Conservation (phyloP, 2,888 invertebrate genomes). For the Heliconius hortense region DNA sequence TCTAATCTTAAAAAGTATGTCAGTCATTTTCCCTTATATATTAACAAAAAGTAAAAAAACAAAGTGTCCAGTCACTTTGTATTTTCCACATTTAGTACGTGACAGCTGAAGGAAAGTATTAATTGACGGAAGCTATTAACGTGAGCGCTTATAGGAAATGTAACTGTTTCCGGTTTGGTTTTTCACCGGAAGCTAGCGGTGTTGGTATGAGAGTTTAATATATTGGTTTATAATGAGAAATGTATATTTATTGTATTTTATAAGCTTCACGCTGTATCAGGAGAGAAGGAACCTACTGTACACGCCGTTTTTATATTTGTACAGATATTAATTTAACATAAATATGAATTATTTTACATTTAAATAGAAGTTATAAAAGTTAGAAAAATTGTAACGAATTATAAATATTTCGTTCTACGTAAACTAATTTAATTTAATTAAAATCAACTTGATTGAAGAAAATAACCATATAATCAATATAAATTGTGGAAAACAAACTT, state of each 20-base stretch:
- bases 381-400: too few relatives aligned
- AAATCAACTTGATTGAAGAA: neutral
- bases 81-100: neutral
- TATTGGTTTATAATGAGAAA: slow-evolving; percentile 49
- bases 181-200: slow-evolving; percentile 63
- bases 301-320: too few relatives aligned
- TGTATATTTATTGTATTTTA: neutral
- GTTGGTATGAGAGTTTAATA: slow-evolving; percentile 30
- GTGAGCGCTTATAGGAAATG: slow-evolving; percentile 63
- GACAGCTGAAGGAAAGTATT: slow-evolving; percentile 49
- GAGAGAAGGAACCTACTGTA: too few relatives aligned
- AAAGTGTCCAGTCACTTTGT: neutral
- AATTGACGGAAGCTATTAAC: slow-evolving; percentile 61
- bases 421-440: neutral
- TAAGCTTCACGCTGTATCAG: neutral
- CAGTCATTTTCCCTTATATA: neutral
- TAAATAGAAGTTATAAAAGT: too few relatives aligned
- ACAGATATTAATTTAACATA: too few relatives aligned
- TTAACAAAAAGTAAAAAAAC: neutral
- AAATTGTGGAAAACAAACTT: slow-evolving; percentile 1
- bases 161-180: slow-evolving; percentile 68
- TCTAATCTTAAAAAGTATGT: too few relatives aligned
- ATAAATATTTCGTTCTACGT: neutral
- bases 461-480: neutral
- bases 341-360: too few relatives aligned